Percentiles rank a stretch among this genome's conserved stretches.
Conservation (phyloP, 2,888 invertebrate species). For the Diadegma fenestrale region DNA sequence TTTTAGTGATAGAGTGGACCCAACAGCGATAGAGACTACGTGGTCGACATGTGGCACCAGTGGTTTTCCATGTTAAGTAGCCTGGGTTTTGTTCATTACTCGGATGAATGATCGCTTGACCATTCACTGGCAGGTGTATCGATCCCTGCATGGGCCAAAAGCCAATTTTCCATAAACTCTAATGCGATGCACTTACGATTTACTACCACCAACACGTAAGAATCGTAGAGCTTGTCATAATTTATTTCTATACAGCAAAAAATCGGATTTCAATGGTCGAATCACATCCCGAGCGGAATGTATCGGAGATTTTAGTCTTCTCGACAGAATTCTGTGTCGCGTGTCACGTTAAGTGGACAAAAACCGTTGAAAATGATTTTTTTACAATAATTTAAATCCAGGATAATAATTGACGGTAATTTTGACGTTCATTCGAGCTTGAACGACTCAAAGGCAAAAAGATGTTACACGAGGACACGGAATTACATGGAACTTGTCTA, state of each 20-base stretch:
- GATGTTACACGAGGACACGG: neutral
- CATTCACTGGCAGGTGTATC: neutral
- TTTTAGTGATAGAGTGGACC: neutral
- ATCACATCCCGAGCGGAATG: neutral
- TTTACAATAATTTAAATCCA: neutral
- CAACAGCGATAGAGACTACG: neutral
- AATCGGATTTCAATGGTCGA: neutral
- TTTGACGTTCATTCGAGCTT: neutral
- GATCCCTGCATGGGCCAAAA: slow-evolving; percentile 5
- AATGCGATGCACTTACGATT: neutral
- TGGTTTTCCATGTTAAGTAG: slow-evolving; percentile 25
- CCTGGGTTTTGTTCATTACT: slow-evolving; percentile 19
- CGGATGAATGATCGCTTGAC: slow-evolving; percentile 14
- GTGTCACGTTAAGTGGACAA: neutral
- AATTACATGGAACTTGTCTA: neutral
- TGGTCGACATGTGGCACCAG: slow-evolving; percentile 12
- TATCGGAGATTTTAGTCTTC: neutral
- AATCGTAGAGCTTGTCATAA: neutral
- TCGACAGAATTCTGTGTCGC: neutral
- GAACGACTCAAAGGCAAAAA: neutral
- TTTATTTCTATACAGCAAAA: neutral
- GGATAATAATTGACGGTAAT: neutral
- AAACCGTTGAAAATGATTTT: neutral
- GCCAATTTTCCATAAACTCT: neutral
- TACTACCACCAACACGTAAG: neutral